These are phyloP conservation scores for Araneus ventricosus DNA, from an alignment of 1,140 invertebrate species.

Conservation along the genomic window DNA sequence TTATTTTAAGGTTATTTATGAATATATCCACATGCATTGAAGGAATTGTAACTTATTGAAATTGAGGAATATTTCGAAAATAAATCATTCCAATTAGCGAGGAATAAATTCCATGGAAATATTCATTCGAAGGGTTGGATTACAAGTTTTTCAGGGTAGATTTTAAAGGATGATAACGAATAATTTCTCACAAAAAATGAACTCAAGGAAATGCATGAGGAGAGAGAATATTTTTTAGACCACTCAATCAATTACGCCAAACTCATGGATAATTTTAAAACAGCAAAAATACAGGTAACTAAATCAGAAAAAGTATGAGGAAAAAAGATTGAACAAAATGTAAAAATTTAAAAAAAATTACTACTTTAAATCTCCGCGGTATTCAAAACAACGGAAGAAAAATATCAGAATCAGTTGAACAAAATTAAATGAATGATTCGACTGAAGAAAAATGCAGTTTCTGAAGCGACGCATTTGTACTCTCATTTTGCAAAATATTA, in stretches of 20 bases:
- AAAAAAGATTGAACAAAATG: no score
- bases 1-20: neutral
- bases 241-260: neutral
- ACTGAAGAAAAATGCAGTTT: no score
- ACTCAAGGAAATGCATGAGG: neutral
- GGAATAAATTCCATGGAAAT: conserved; percentile 11
- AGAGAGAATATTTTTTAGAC: neutral
- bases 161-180: neutral
- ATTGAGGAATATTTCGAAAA: neutral
- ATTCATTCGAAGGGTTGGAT: neutral
- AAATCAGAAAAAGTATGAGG: no score
- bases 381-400: no score
- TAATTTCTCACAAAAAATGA: neutral
- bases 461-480: no score
- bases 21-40: neutral
- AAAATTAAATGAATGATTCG: no score
- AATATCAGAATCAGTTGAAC: no score
- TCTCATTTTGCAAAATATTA: no score
- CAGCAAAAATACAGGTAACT: no score
- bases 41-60: neutral
- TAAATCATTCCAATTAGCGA: neutral
- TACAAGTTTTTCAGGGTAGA: neutral
- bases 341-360: no score
- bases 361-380: no score
- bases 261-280: no score